phyloP scores from a whole-genome alignment of 1,140 invertebrate genomes.

The Cyphomyrmex costatus region DNA sequence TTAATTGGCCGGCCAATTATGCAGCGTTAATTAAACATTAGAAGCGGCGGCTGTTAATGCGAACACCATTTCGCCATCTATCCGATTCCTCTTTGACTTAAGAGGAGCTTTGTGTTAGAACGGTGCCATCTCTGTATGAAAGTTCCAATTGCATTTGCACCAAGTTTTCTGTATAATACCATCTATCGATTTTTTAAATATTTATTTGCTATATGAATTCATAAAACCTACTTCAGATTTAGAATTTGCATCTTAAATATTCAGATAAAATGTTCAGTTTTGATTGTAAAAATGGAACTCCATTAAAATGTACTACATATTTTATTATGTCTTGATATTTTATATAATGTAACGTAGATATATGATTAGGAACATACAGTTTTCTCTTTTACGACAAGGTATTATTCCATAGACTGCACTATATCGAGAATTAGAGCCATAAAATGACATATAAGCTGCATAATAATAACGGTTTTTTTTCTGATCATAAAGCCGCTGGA shows the following conservation, averaged over 20 bases:
- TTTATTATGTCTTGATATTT: too few species aligned
- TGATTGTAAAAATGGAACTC: not conserved
- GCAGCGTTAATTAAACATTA: constrained; percentile 85
- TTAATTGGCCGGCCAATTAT: constrained; percentile 85
- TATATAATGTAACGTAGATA: too few species aligned
- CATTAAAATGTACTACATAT: not conserved
- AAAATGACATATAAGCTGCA: too few species aligned
- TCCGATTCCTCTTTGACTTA: not conserved
- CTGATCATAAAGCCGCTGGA: too few species aligned
- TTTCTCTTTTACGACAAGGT: too few species aligned
- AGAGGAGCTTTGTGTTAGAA: not conserved
- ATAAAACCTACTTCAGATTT: not conserved
- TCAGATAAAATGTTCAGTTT: not conserved
- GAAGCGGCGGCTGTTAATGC: constrained; percentile 50
- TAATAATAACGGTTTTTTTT: too few species aligned
- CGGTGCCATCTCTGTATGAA: constrained; percentile 15
- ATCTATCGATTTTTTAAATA: constrained; percentile 9
- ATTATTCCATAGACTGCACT: too few species aligned
- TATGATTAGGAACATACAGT: too few species aligned
- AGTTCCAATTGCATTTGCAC: not conserved
- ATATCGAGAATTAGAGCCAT: too few species aligned
- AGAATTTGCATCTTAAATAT: not conserved
- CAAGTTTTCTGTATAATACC: not conserved
- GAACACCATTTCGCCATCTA: constrained; percentile 66
- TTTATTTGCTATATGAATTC: not conserved